Base-by-base conservation (phyloP, 1,140 invertebrate genomes). In the Drosophila parvula region DNA sequence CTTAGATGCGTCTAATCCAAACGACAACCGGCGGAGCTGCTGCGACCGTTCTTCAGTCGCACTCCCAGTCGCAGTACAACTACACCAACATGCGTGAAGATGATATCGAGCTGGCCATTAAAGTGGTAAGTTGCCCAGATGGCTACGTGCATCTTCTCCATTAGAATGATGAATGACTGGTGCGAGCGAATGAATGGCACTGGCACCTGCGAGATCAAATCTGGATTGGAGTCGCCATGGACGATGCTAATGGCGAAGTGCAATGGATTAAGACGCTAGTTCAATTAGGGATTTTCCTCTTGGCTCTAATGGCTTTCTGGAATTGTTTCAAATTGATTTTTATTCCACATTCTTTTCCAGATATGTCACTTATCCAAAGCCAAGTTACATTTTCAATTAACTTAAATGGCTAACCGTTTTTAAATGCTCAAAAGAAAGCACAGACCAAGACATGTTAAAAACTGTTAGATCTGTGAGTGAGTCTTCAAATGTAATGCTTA, bases 71-170 rank as follows among this genome's bases (percentile, higher is more conserved):
- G 41, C 84, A 88, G 40, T 88, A 88, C 78, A 89, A 84, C 62
- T 89, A 89, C 78, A 89, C 80, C 55, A 93, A 84, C 74, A 97
- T 97, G 96, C 95, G 96, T 92, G 97, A 97, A 94, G 97, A 98
- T 94, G 97, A 97, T 93, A 94, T 98, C 92, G 97, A 98, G 94
- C 95, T 97, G 93, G 97, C 97, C 93, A 96, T 98, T 91, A 98
- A 98, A 95, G 95, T 96, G 85, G 90, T 89, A 90, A 89, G 84
- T 89, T 34, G 45, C 40, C 22, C 36, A 47, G 50, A 22, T 34
- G 40, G 22, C 28, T 44, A 32, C 16, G 38, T 53, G 62, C 32
- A 34, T 40, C 60, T 65, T 41, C 62, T 41, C 32, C 45, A 80
- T 75, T 57, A 28, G 43, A 63, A 43, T 62, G 56, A 64, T 69